Conservation (phyloP, 1,140 invertebrate genomes). For the Drosophila paulistorum region DNA sequence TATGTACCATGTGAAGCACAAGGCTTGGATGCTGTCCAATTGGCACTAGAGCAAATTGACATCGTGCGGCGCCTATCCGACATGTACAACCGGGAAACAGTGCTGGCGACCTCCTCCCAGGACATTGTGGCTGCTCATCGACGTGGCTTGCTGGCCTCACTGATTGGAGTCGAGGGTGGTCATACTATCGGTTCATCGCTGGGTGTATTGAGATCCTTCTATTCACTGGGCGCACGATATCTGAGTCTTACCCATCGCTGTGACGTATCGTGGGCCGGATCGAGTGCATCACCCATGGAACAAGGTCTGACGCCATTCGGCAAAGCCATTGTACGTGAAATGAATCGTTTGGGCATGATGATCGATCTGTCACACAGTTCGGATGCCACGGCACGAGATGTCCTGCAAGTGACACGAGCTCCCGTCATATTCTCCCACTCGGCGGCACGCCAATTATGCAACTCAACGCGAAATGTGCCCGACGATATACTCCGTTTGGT, state of each 20-base stretch:
- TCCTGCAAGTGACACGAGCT: conserved; percentile 91
- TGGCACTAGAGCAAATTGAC: conserved; percentile 94
- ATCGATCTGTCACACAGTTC: conserved; percentile 96
- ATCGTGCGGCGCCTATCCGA: conserved; percentile 93
- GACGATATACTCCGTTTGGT: conserved; percentile 92
- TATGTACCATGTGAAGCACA: conserved; percentile 93
- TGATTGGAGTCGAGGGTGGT: conserved; percentile 94
- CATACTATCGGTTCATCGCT: conserved; percentile 93
- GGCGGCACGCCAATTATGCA: conserved; percentile 92
- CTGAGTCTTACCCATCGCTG: conserved; percentile 92
- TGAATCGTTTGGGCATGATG: conserved; percentile 96
- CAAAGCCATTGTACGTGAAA: conserved; percentile 91
- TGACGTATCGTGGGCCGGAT: conserved; percentile 89
- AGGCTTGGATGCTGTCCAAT: conserved; percentile 92
- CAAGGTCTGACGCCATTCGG: conserved; percentile 87
- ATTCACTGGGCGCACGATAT: conserved; percentile 92
- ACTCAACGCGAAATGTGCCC: conserved; percentile 94
- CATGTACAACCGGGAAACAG: conserved; percentile 88
- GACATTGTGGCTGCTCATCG: conserved; percentile 91
- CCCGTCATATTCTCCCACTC: conserved; percentile 97
- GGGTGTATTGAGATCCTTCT: conserved; percentile 92
- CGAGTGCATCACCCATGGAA: conserved; percentile 76
- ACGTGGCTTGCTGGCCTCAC: conserved; percentile 90
- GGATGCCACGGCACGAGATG: conserved; percentile 92
- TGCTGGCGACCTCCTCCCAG: conserved; percentile 88